These are phyloP conservation scores for Thereuonema tuberculata DNA, from an alignment of 1,140 invertebrate genomes.

Conservation along the genomic window DNA sequence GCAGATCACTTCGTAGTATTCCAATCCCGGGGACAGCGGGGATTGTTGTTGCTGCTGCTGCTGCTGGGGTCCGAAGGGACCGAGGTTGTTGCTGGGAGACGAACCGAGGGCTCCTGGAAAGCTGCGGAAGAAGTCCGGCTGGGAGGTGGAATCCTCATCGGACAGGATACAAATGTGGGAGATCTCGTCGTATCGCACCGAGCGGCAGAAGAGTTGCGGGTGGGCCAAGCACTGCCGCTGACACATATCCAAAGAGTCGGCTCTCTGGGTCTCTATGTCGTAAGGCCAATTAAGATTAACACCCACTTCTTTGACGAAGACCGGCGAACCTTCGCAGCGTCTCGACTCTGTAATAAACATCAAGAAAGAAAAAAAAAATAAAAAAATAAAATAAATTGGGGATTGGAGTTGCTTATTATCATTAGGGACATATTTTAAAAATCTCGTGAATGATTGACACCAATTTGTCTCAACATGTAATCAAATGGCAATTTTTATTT, in stretches of 20 bases:
- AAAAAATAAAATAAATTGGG: no score
- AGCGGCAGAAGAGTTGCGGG: constrained; percentile 74
- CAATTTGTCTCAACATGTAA: no score
- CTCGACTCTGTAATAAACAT: no score
- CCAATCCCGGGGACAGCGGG: no score
- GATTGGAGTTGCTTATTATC: no score
- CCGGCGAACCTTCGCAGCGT: constrained; percentile 57
- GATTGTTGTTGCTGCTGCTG: constrained; percentile 40
- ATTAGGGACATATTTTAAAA: no score
- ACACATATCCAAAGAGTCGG: constrained; percentile 69
- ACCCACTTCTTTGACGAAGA: constrained; percentile 78
- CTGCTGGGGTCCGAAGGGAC: constrained; percentile 29
- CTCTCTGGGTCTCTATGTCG: constrained; percentile 69
- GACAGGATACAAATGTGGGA: constrained; percentile 67
- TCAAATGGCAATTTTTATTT: no score
- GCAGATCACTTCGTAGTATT: constrained; percentile 23
- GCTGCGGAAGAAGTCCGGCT: constrained; percentile 53
- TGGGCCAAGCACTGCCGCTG: constrained; percentile 60
- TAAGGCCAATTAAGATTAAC: constrained; percentile 71
- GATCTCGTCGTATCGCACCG: constrained; percentile 77
- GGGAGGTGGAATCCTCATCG: constrained; percentile 74
- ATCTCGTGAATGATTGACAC: no score
- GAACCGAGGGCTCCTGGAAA: background rate
- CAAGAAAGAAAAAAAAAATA: no score
- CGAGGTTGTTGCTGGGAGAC: background rate